Evolutionary conservation across 2,797 vertebrate genomes (phyloP).

Genomic region (Hybognathus amarus): DNA sequence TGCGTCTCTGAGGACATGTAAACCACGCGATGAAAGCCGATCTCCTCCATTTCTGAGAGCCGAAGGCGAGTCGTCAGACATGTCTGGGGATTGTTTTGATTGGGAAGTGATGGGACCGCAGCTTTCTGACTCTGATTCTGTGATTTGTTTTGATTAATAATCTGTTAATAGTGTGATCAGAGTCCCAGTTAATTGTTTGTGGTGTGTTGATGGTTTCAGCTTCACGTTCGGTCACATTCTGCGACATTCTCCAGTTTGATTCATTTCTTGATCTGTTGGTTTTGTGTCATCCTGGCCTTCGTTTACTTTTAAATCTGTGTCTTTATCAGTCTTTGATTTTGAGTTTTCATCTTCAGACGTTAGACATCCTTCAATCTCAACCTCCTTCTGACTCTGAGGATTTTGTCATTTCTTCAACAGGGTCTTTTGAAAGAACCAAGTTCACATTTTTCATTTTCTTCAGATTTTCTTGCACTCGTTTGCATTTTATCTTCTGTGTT

Average conservation of each 20-base stretch:
- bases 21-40: conserved; percentile 75
- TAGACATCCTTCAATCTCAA: not conserved
- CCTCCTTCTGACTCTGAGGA: conserved; percentile 7
- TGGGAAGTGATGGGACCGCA: conserved; percentile 70
- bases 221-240: not conserved
- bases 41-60: conserved; percentile 85
- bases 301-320: not conserved
- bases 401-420: conserved; percentile 6
- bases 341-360: not conserved
- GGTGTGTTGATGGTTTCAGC: conserved; percentile 58
- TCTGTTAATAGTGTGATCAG: conserved; percentile 69
- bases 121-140: conserved; percentile 73
- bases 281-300: conserved; percentile 4
- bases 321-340: not conserved
- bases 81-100: conserved; percentile 76
- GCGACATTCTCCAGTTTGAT: not conserved
- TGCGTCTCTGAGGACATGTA: conserved; percentile 71
- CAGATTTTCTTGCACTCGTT: conserved; percentile 30
- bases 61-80: conserved; percentile 83
- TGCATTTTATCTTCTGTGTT: conserved; percentile 49
- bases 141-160: conserved; percentile 75
- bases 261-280: conserved; percentile 43
- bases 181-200: conserved; percentile 48
- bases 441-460: conserved; percentile 21
- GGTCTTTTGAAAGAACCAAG: not conserved